Evolutionary conservation across 2,888 invertebrate species (phyloP).

Genomic region (Cataglyphis albicans): DNA sequence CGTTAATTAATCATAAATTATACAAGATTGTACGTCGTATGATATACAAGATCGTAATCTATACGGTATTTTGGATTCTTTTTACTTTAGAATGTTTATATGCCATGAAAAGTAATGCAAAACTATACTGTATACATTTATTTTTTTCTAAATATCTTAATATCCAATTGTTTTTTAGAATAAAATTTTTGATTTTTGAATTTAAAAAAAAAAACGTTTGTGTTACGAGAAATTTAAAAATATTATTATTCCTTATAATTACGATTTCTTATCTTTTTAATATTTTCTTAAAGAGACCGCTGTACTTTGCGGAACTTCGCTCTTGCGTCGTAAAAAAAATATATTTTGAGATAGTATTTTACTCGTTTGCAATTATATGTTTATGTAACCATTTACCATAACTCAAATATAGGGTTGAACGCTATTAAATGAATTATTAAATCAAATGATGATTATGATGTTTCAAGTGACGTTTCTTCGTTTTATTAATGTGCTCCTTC

Average conservation of each 20-base stretch:
- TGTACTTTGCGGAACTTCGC: slow-evolving; percentile 3
- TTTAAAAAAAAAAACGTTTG: background rate
- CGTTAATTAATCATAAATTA: slow-evolving; percentile 3
- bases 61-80: background rate
- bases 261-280: slow-evolving; percentile 1
- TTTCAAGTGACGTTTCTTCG: slow-evolving; percentile 12
- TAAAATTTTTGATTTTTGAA: background rate
- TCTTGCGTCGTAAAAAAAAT: slow-evolving; percentile 20
- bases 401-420: slow-evolving; percentile 53
- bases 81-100: background rate
- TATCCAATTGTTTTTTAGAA: background rate
- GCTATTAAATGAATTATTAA: slow-evolving; percentile 68
- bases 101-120: background rate
- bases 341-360: slow-evolving; percentile 67
- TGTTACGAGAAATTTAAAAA: background rate
- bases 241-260: background rate
- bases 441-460: slow-evolving; percentile 54
- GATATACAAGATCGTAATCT: background rate
- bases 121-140: background rate
- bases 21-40: background rate
- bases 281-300: slow-evolving; percentile 16
- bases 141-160: background rate
- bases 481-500: slow-evolving; percentile 17
- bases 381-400: slow-evolving; percentile 60
- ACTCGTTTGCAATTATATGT: slow-evolving; percentile 57